Conservation (phyloP, 2,888 invertebrate genomes). For the Temnothorax unifasciatus region DNA sequence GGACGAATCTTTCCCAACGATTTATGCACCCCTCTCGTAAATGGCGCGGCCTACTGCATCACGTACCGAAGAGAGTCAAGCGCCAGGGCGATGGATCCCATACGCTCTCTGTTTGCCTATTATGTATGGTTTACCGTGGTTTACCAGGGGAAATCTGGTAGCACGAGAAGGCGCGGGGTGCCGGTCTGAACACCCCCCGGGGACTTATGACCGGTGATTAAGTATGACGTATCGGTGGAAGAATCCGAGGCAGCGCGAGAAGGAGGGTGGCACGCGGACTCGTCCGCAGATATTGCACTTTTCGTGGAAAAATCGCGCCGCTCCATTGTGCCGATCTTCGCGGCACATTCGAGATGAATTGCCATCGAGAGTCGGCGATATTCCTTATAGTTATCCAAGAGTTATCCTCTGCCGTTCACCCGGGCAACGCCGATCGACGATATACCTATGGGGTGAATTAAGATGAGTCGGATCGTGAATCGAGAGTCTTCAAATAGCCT, state of each 20-base stretch:
- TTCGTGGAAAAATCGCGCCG: constrained; percentile 38
- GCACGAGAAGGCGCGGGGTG: constrained; percentile 52
- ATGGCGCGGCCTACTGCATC: constrained; percentile 72
- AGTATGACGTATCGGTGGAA: constrained; percentile 78
- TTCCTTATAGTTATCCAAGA: background rate
- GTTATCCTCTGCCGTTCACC: background rate
- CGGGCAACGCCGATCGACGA: constrained; percentile 8
- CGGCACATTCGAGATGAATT: constrained; percentile 31
- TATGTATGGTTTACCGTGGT: constrained; percentile 81
- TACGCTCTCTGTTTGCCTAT: constrained; percentile 82
- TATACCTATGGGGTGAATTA: background rate
- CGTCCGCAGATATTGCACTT: constrained; percentile 50
- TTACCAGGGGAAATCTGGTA: constrained; percentile 77
- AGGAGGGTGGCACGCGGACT: constrained; percentile 37
- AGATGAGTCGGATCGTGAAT: background rate
- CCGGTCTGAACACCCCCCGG: constrained; percentile 53
- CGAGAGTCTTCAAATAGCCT: background rate
- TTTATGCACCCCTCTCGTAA: constrained; percentile 69
- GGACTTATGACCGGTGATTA: constrained; percentile 79
- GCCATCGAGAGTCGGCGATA: constrained; percentile 28
- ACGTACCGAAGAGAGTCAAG: constrained; percentile 75
- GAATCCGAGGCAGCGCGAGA: constrained; percentile 58
- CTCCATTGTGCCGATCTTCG: constrained; percentile 48
- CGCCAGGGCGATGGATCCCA: constrained; percentile 78
- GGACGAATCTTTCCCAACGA: constrained; percentile 73